These are phyloP conservation scores for Cydia strobilella DNA, from an alignment of 1,140 invertebrate species.

Conservation along the genomic window DNA sequence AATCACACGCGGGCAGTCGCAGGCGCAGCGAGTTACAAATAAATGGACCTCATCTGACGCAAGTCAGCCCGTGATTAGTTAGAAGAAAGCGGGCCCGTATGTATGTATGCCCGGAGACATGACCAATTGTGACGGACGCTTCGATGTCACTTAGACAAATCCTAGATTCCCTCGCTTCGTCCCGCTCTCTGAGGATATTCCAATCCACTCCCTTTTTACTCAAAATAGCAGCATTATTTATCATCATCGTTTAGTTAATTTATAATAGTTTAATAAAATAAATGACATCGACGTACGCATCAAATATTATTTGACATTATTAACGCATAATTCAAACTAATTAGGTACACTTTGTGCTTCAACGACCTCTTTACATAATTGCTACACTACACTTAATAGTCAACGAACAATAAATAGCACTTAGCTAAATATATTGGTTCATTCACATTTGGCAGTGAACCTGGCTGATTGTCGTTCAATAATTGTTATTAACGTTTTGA, in stretches of 20 bases:
- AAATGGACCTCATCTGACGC: too few relatives aligned
- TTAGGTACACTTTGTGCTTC: too few relatives aligned
- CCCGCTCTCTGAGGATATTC: neutral
- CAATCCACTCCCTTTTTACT: neutral
- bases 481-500: too few relatives aligned
- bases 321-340: neutral
- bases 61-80: too few relatives aligned
- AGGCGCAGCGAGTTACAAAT: too few relatives aligned
- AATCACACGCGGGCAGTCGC: too few relatives aligned
- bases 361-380: neutral
- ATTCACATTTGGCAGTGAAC: neutral
- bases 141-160: neutral
- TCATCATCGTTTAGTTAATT: neutral
- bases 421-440: neutral
- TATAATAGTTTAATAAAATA: too few relatives aligned
- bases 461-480: neutral
- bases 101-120: neutral
- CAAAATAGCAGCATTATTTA: constrained; percentile 2
- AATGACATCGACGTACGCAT: neutral
- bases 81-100: too few relatives aligned
- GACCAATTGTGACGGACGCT: neutral
- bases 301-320: neutral
- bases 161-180: neutral
- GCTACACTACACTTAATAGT: neutral
- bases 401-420: neutral